A percentile compares a stretch with the other conserved stretches of the same genome.
Evolutionary conservation across 2,797 vertebrate genomes (phyloP).

Genomic region (Spatula clypeata): DNA sequence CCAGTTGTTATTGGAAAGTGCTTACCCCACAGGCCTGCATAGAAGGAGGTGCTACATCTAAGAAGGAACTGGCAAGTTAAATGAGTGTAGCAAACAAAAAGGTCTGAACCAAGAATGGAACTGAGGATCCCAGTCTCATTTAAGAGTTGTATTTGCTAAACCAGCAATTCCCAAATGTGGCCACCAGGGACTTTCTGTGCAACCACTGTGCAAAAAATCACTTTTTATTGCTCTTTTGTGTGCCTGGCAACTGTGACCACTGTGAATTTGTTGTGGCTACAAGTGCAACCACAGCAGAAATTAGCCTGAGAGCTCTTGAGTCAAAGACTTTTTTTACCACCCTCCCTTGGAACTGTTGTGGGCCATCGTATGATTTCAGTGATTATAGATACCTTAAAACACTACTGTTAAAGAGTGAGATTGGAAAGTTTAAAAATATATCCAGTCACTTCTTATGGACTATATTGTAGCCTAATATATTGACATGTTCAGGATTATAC

Average conservation of each 20-base stretch:
- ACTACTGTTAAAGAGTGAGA: neutral
- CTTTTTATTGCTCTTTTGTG: constrained; percentile 25
- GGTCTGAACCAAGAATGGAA: neutral
- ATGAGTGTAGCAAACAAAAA: neutral
- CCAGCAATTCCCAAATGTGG: neutral
- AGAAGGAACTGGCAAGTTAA: neutral
- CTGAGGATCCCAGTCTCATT: neutral
- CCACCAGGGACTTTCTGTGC: constrained; percentile 51
- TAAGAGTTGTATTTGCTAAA: neutral
- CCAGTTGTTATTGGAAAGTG: neutral
- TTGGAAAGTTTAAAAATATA: neutral
- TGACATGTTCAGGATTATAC: neutral
- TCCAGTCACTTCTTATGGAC: neutral
- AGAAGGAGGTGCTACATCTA: neutral
- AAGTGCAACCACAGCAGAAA: constrained; percentile 49
- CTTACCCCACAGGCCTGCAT: neutral
- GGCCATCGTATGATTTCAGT: neutral
- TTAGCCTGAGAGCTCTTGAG: constrained; percentile 38
- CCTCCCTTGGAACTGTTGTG: neutral
- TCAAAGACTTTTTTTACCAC: constrained; percentile 10
- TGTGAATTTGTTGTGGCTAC: constrained; percentile 59
- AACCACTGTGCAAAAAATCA: constrained; percentile 3
- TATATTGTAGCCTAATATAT: neutral
- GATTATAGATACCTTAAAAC: neutral
- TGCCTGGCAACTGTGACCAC: constrained; percentile 38